Conservation (phyloP, 1,140 invertebrate genomes). For the Batillaria attramentaria region DNA sequence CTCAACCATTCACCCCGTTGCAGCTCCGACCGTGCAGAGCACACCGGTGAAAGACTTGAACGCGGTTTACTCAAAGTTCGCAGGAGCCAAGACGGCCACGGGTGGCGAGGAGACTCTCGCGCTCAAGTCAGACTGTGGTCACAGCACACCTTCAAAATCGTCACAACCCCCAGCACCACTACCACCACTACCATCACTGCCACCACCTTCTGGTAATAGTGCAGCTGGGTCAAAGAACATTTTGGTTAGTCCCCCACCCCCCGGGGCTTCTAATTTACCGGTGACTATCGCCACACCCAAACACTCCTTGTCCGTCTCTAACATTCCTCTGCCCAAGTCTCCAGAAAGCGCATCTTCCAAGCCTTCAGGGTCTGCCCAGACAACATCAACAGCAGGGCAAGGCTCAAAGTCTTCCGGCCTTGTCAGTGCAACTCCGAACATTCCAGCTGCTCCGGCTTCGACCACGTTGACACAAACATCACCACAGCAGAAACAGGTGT, state of each 20-base stretch:
- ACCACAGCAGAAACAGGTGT: no score
- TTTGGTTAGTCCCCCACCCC: constrained; percentile 6
- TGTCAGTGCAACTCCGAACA: no score
- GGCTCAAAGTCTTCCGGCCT: no score
- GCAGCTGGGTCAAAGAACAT: no score
- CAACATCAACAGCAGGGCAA: no score
- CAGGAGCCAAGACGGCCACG: constrained; percentile 19
- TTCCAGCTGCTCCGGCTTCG: no score
- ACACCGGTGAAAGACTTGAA: background rate
- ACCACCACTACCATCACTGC: background rate
- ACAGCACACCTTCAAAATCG: constrained; percentile 3
- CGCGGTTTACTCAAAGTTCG: constrained; percentile 22
- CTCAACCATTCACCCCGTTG: background rate
- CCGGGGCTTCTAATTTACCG: background rate
- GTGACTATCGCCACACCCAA: constrained; percentile 8
- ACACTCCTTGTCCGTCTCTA: background rate
- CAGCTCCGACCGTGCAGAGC: background rate
- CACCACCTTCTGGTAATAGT: constrained; percentile 8
- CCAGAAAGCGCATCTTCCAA: no score
- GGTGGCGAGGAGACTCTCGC: constrained; percentile 22
- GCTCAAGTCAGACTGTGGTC: background rate
- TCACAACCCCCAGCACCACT: constrained; percentile 7
- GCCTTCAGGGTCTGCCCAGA: no score
- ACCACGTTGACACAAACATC: no score
- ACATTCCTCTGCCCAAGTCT: no score